These are phyloP conservation scores for Tetraneura akinire DNA, from an alignment of 1,140 invertebrate genomes.

Conservation along the genomic window DNA sequence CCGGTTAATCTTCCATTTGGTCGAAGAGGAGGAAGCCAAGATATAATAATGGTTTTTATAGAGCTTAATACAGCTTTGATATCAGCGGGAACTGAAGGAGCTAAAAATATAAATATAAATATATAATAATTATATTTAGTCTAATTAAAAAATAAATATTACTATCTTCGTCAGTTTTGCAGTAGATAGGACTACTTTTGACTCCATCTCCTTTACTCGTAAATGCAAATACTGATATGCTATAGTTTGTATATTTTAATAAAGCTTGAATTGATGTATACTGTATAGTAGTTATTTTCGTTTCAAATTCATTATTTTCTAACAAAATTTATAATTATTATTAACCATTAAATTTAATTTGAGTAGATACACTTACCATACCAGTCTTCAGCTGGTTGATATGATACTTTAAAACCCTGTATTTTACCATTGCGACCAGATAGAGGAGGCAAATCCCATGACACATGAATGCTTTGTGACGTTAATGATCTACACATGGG, in stretches of 20 bases:
- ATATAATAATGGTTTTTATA: slow-evolving; percentile 80
- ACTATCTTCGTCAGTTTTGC: slow-evolving; percentile 78
- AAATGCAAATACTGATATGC: slow-evolving; percentile 79
- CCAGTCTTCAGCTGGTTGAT: slow-evolving; percentile 68
- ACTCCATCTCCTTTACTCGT: slow-evolving; percentile 78
- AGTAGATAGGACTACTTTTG: slow-evolving; percentile 71
- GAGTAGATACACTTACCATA: slow-evolving; percentile 54
- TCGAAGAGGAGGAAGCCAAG: slow-evolving; percentile 78
- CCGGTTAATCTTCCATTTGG: slow-evolving; percentile 76
- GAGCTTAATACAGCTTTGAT: slow-evolving; percentile 87
- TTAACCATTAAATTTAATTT: background rate
- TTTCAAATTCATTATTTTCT: slow-evolving; percentile 59
- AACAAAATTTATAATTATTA: background rate
- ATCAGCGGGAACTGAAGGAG: slow-evolving; percentile 81
- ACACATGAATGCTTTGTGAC: slow-evolving; percentile 76
- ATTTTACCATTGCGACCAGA: slow-evolving; percentile 77
- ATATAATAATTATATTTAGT: background rate
- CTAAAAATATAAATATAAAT: slow-evolving; percentile 60
- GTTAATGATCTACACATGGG: slow-evolving; percentile 71
- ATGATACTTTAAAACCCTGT: slow-evolving; percentile 79
- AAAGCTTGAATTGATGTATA: slow-evolving; percentile 72
- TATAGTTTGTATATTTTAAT: slow-evolving; percentile 77
- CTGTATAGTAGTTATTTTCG: slow-evolving; percentile 66
- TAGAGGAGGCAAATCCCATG: slow-evolving; percentile 79
- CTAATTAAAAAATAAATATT: slow-evolving; percentile 54